Conservation (phyloP, 1,140 invertebrate genomes). For the Drosophila orena region DNA sequence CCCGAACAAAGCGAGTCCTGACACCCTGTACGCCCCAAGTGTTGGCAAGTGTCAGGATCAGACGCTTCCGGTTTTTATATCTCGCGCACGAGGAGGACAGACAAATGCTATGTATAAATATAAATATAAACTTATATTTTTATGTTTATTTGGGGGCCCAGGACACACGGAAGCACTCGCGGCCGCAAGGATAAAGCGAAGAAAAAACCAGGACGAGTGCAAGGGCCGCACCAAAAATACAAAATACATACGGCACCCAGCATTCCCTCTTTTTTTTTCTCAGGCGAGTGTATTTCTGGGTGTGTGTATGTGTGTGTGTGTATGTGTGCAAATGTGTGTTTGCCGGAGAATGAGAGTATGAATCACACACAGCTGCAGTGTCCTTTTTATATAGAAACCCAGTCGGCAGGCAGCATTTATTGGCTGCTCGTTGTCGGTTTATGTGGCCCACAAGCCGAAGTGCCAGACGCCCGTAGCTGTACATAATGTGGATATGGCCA, state of each 20-base stretch:
- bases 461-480: conserved; percentile 53
- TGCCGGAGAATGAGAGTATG: conserved; percentile 36
- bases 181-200: conserved; percentile 15
- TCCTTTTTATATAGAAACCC: conserved; percentile 65
- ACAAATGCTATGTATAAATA: conserved; percentile 81
- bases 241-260: conserved; percentile 57
- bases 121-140: conserved; percentile 83
- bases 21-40: conserved; percentile 73
- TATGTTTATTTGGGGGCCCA: conserved; percentile 64
- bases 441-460: conserved; percentile 81
- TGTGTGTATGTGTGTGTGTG: background rate
- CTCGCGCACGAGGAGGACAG: conserved; percentile 19
- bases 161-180: conserved; percentile 49
- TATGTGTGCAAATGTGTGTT: conserved; percentile 17
- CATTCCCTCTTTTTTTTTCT: conserved; percentile 54
- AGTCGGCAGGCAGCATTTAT: conserved; percentile 77
- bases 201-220: conserved; percentile 45
- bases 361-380: conserved; percentile 72
- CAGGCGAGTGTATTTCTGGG: conserved; percentile 13
- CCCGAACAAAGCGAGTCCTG: conserved; percentile 13
- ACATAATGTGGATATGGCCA: conserved; percentile 68
- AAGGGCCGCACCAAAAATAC: conserved; percentile 53
- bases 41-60: conserved; percentile 82
- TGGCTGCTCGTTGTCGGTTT: conserved; percentile 82
- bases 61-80: conserved; percentile 78